These are phyloP conservation scores for Tetraodon nigroviridis DNA, from an alignment of 2,113 vertebrate genomes.

Conservation along the genomic window DNA sequence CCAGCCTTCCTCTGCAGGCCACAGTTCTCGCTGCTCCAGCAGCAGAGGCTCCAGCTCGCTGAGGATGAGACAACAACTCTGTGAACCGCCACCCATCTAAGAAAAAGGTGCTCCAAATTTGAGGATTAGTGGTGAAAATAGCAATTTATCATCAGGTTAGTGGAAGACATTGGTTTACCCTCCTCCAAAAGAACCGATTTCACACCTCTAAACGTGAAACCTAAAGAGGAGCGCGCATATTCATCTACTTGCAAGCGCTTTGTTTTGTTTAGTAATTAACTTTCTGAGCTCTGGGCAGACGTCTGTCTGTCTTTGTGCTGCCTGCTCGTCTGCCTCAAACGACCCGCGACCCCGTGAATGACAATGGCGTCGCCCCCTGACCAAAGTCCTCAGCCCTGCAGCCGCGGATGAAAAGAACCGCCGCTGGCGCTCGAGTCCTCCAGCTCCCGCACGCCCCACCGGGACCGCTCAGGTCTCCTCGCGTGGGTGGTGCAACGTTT, in stretches of 20 bases:
- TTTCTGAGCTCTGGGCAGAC: conserved; percentile 46
- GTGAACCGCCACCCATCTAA: background rate
- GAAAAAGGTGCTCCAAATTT: conserved; percentile 12
- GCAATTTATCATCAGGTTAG: background rate
- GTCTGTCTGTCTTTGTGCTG: conserved; percentile 44
- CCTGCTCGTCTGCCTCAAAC: conserved; percentile 51
- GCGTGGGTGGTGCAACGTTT: conserved; percentile 7
- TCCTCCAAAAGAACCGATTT: too few species aligned
- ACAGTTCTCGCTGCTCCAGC: conserved; percentile 85
- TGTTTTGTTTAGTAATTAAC: conserved; percentile 47
- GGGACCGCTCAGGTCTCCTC: background rate
- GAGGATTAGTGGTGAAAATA: background rate
- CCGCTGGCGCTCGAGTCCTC: background rate
- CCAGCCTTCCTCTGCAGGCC: conserved; percentile 94
- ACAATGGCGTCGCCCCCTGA: conserved; percentile 59
- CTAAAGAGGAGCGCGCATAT: background rate
- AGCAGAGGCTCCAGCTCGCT: conserved; percentile 88
- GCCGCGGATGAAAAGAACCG: conserved; percentile 20
- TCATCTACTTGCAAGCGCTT: background rate
- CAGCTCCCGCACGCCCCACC: background rate
- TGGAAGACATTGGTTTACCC: too few species aligned
- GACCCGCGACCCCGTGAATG: conserved; percentile 56
- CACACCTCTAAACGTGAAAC: background rate
- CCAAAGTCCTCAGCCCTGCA: conserved; percentile 29
- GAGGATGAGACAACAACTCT: conserved; percentile 19